Evolutionary conservation across 2,113 vertebrate genomes (phyloP), one percentile per base, ranked within the genome.

Genomic region (Bucco capensis): DNA sequence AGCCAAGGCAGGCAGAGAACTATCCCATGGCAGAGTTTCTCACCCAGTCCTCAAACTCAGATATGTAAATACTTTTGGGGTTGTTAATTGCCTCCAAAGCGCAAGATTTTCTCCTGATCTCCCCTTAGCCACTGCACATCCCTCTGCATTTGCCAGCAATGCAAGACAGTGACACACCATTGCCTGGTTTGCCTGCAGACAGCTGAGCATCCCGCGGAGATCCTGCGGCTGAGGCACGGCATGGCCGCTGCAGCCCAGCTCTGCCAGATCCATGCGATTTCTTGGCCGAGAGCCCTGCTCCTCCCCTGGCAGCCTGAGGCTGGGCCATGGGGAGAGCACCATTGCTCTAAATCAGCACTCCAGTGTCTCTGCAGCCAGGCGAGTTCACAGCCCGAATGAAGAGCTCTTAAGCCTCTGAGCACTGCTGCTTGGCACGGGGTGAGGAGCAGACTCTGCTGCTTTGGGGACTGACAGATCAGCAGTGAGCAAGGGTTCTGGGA

Each of bases 11-110:
- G 66, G 51, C 47, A 17, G 22, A 12, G 44, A 18, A 56, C 19
- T 0, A 0, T 4, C 53, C 8, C 53, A 1, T 4, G 21, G 80
- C 25, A 19, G 1, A 23, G 28, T 0, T 19, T 0, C 7, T 0
- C 24, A 13, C 37, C 50, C 58, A 28, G 53, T 7, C 91, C 16
- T 35, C 23, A 65, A 23, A 30, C 33, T 56, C 82, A 37, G 57
- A 17, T 3, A 13, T 19, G 30, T 28, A 75, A 93, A 88, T 18
- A 49, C 42, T 91, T 91, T 37, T 84, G 30, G 61, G 38, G 51
- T 79, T 86, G 83, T 88, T 96, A 94, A 96, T 96, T 88, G 87
- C 87, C 88, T 92, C 77, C 71, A 37, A 69, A 83, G 64, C n/a
- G 84, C 81, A 93, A 83, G 72, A 82, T 19, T 79, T 86, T 75